Evolutionary conservation across 2,113 vertebrate species (phyloP).

Genomic region (Crypturellus undulatus): DNA sequence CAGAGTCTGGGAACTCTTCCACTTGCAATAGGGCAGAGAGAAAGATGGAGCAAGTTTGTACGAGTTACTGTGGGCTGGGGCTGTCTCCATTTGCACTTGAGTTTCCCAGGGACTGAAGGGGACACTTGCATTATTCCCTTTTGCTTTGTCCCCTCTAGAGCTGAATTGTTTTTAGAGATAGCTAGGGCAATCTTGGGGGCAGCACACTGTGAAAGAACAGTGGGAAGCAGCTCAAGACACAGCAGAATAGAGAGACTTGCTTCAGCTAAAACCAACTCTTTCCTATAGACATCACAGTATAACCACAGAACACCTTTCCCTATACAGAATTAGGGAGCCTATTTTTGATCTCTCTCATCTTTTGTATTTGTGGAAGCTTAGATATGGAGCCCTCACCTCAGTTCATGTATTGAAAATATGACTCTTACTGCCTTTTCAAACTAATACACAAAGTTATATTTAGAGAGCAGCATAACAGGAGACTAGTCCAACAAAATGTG

Average conservation of each 20-base stretch:
- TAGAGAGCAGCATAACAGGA: conserved; percentile 20
- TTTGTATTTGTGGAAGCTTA: background rate
- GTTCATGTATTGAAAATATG: background rate
- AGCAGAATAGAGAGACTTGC: background rate
- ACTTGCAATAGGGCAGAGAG: background rate
- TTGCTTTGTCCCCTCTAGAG: background rate
- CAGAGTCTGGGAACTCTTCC: background rate
- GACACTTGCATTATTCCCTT: background rate
- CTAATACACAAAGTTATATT: conserved; percentile 12
- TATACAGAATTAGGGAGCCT: background rate
- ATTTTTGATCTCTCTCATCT: background rate
- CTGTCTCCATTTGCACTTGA: background rate
- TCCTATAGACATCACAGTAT: accelerated
- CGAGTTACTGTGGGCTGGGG: background rate
- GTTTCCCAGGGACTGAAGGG: background rate
- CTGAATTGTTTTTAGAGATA: background rate
- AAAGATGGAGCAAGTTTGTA: background rate
- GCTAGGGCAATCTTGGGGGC: background rate
- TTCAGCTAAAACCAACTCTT: background rate
- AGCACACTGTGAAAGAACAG: background rate
- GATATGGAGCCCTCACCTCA: background rate
- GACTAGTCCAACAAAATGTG: background rate
- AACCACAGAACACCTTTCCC: background rate
- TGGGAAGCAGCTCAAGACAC: background rate
- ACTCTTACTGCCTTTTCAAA: background rate